Percentiles rank a stretch among this genome's conserved stretches.
phyloP scores from a whole-genome alignment of 1,140 invertebrate genomes.

The Steinernema khuongi region DNA sequence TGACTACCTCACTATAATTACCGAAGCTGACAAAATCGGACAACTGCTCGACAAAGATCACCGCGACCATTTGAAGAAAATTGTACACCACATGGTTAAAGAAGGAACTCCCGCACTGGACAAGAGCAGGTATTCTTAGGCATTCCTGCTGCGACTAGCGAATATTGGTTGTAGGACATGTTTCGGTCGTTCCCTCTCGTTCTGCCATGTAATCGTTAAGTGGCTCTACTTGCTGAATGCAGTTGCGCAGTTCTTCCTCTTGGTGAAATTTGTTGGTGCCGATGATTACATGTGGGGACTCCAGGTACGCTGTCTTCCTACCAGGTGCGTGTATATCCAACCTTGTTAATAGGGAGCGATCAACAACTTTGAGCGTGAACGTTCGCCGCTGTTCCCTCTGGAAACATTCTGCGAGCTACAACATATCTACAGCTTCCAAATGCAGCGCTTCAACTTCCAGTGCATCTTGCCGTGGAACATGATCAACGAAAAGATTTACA shows the following conservation, averaged over 20 bases:
- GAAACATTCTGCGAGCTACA: background rate
- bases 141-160: background rate
- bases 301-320: background rate
- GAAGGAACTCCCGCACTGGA: background rate
- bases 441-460: background rate
- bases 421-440: background rate
- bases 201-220: background rate
- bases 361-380: background rate
- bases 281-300: background rate
- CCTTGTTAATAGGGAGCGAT: background rate
- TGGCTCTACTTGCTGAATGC: background rate
- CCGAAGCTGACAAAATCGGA: background rate
- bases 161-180: background rate
- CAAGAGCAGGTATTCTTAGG: background rate
- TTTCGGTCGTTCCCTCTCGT: background rate
- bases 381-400: background rate
- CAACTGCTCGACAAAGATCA: background rate
- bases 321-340: too few relatives aligned
- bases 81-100: background rate
- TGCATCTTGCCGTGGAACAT: background rate
- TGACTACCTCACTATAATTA: background rate
- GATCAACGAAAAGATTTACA: slow-evolving; percentile 1
- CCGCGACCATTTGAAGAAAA: background rate
- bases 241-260: background rate
- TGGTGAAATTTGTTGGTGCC: background rate